phyloP scores from a whole-genome alignment of 1,140 invertebrate species.

The Camponotus pennsylvanicus region DNA sequence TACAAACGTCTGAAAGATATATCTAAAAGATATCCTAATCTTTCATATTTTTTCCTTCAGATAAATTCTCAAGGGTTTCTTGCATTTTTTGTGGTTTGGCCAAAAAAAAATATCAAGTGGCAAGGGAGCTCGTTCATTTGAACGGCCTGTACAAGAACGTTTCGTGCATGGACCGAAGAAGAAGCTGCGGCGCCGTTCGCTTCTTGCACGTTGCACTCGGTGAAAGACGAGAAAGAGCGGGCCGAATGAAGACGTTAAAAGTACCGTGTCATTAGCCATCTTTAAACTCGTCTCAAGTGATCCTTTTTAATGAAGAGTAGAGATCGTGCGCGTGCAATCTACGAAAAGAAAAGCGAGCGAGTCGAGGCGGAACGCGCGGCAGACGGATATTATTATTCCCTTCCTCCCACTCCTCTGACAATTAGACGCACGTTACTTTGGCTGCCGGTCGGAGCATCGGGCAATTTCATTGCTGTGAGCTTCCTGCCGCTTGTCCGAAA shows the following conservation, averaged over 20 bases:
- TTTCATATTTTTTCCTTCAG: not conserved
- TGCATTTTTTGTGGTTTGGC: not conserved
- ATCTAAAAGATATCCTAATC: not conserved
- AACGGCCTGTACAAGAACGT: slow-evolving; percentile 36
- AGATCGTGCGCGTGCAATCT: slow-evolving; percentile 62
- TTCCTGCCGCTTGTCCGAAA: slow-evolving; percentile 48
- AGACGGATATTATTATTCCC: slow-evolving; percentile 60
- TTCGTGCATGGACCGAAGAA: slow-evolving; percentile 7
- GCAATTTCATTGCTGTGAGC: slow-evolving; percentile 49
- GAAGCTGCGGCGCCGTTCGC: slow-evolving; percentile 1
- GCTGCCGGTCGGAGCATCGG: slow-evolving; percentile 5
- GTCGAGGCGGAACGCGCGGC: slow-evolving; percentile 35
- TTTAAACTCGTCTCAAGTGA: slow-evolving; percentile 65
- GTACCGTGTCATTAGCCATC: slow-evolving; percentile 65
- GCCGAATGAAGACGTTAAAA: slow-evolving; percentile 71
- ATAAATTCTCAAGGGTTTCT: not conserved
- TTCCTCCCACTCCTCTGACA: slow-evolving; percentile 42
- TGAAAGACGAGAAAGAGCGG: slow-evolving; percentile 59
- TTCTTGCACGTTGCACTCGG: slow-evolving; percentile 17
- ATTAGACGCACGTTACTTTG: slow-evolving; percentile 59
- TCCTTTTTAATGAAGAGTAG: slow-evolving; percentile 72
- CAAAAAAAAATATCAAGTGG: not conserved
- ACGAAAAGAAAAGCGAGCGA: slow-evolving; percentile 34
- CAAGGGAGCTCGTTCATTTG: slow-evolving; percentile 30
- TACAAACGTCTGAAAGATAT: not conserved